Conservation (phyloP, 2,888 invertebrate species). For the Lepidochitona cinerea region DNA sequence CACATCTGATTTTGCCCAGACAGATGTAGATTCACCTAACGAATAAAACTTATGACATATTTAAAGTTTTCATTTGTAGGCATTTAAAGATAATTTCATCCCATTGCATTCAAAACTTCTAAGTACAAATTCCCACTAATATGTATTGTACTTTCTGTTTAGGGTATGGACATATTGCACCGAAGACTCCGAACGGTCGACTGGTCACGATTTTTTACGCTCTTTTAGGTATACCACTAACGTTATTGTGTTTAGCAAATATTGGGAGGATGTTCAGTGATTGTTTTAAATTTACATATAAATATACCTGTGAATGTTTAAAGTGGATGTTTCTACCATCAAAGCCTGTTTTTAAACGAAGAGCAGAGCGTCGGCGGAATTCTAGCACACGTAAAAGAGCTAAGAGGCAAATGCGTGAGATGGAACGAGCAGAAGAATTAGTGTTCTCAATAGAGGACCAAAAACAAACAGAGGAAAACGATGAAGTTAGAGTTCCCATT, state of each 20-base stretch:
- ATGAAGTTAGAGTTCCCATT: conserved; percentile 80
- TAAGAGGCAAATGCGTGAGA: conserved; percentile 11
- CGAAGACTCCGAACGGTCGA: conserved; percentile 52
- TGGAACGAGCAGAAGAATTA: background rate
- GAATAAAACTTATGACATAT: too few relatives aligned
- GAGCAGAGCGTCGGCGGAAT: background rate
- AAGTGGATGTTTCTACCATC: background rate
- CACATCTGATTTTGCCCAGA: too few relatives aligned
- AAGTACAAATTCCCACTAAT: too few relatives aligned
- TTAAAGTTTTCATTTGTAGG: too few relatives aligned
- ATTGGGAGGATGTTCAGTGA: conserved; percentile 54
- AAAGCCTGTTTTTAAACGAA: background rate
- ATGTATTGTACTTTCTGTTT: too few relatives aligned
- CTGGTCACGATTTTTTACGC: conserved; percentile 59
- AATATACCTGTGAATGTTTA: conserved; percentile 5
- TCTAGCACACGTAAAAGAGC: conserved; percentile 10
- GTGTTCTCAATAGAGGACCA: conserved; percentile 8
- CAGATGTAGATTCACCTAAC: too few relatives aligned
- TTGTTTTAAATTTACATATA: conserved; percentile 49
- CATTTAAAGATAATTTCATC: too few relatives aligned
- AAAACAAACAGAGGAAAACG: conserved; percentile 23
- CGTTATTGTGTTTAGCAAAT: conserved; percentile 57
- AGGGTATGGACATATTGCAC: conserved; percentile 62
- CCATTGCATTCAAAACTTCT: too few relatives aligned
- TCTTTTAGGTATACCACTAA: conserved; percentile 60